These are phyloP conservation scores for Cotesia typhae DNA, from an alignment of 1,140 invertebrate genomes.

Conservation along the genomic window DNA sequence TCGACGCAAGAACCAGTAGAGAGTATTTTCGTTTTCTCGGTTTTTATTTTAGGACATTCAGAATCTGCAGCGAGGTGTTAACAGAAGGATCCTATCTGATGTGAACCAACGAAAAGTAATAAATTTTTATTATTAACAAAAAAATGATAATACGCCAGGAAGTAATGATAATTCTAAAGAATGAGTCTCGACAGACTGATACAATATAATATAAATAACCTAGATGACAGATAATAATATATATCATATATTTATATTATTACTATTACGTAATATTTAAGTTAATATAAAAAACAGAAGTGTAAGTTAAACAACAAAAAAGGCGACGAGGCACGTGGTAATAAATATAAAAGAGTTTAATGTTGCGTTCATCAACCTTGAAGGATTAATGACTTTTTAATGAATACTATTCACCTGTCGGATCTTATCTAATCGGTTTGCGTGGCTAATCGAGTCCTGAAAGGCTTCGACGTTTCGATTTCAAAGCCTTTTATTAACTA, in stretches of 20 bases:
- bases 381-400: slow-evolving; percentile 45
- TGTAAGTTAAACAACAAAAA: slow-evolving; percentile 15
- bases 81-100: background rate
- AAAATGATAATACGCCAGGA: background rate
- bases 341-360: too few species aligned
- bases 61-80: slow-evolving; percentile 10
- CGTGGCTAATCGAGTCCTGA: slow-evolving; percentile 32
- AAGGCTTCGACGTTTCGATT: slow-evolving; percentile 27
- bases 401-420: slow-evolving; percentile 35
- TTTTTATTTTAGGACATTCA: background rate
- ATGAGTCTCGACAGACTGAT: too few species aligned
- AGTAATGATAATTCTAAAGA: too few species aligned
- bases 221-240: slow-evolving; percentile 1
- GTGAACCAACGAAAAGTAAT: slow-evolving; percentile 8
- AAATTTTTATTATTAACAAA: background rate
- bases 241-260: background rate
- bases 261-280: background rate
- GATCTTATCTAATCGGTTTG: slow-evolving; percentile 35
- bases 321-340: slow-evolving; percentile 8
- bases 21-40: too few species aligned
- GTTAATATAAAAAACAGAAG: background rate
- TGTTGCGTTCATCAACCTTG: slow-evolving; percentile 31
- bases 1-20: too few species aligned
- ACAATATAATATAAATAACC: too few species aligned
- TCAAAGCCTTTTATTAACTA: slow-evolving; percentile 2